Evolutionary conservation across 1,140 invertebrate genomes (phyloP), one percentile per base, ranked within the genome.

Genomic region (Drosophila fuyamai): DNA sequence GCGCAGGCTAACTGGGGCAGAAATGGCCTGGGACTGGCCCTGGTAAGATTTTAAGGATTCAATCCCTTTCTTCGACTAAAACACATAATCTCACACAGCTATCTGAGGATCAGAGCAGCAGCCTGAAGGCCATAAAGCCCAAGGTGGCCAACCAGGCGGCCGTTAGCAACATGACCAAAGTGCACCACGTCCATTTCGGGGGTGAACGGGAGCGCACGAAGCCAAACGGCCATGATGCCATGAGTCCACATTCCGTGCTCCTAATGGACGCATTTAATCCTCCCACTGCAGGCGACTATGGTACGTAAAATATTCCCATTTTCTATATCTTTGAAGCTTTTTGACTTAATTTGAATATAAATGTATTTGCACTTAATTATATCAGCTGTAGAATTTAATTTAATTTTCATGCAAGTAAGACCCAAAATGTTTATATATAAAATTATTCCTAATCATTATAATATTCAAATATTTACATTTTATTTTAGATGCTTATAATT

Each of bases 221-320:
- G 63, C 54, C 72, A 0, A 92, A 92, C 50, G 88, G 86, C 38
- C 40, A 71, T 38, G 59, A 82, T 18, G 48, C 77, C 38, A 55
- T 53, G 46, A 92, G 78, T 80, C 91, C 91, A 79, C 91, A 92
- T 92, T 92, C 91, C 76, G 91, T 92, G 27, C 79, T 92, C n/a
- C 50, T 92, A 16, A 92, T 92, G 91, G 91, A 92, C 40, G 85
- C 91, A 53, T 92, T 92, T 61, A 92, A 91, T 92, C 91, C 91
- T 38, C 91, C 91, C 12, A 80, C 75, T 35, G 57, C 81, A 4
- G 82, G 76, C 27, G 91, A 92, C 60, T 73, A 90, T 55, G 91
- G 91, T 92, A 5, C 48, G 80, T n/a, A 41, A 41, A 7, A 0
- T 1, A 9, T 32, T 0, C 4, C 14, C 44, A 0, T n/a, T n/a